phyloP scores from a whole-genome alignment of 2,888 invertebrate species.

The Diplazon laetatorius region DNA sequence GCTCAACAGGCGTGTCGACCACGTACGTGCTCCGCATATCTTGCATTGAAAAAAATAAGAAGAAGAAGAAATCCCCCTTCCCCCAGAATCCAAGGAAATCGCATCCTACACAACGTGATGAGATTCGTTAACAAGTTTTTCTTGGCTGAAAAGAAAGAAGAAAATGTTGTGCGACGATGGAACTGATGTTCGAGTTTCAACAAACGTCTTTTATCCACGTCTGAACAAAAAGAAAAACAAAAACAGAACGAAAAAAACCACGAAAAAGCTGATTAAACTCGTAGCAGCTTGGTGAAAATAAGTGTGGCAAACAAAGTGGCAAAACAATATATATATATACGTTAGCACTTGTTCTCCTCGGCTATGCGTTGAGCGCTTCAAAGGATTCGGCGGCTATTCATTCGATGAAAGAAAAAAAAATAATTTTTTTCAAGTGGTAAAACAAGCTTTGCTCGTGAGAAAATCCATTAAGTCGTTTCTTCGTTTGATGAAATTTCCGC shows the following conservation, averaged over 20 bases:
- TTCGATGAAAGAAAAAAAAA: background rate
- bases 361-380: slow-evolving; percentile 11
- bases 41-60: background rate
- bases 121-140: slow-evolving; percentile 47
- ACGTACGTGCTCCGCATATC: background rate
- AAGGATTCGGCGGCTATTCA: slow-evolving; percentile 18
- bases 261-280: slow-evolving; percentile 16
- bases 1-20: background rate
- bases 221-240: background rate
- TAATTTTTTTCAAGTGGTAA: too few relatives aligned
- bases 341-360: background rate
- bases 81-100: background rate
- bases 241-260: too few relatives aligned
- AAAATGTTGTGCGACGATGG: background rate
- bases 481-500: background rate
- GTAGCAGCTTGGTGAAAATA: background rate
- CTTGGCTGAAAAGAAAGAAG: slow-evolving; percentile 1
- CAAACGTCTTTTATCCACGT: slow-evolving; percentile 1
- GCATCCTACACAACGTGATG: slow-evolving; percentile 50
- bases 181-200: slow-evolving; percentile 5
- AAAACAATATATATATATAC: too few relatives aligned
- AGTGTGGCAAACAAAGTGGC: background rate
- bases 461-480: background rate
- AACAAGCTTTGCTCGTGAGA: background rate
- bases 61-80: too few relatives aligned